Evolutionary conservation across 2,113 vertebrate species (phyloP), one percentile per base, ranked within the genome.

Genomic region (Marmota monax): DNA sequence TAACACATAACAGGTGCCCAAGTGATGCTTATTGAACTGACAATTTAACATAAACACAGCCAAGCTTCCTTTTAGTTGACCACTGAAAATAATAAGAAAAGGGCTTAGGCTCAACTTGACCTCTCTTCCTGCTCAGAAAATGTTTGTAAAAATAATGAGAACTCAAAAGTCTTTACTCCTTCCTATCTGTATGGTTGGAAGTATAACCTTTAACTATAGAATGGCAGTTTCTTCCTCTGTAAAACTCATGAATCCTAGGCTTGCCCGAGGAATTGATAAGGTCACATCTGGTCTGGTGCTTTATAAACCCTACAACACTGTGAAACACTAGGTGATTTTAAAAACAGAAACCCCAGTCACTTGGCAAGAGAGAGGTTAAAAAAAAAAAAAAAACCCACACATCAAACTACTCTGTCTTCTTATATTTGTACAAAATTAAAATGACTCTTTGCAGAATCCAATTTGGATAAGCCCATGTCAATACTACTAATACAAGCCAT

Each of bases 401-500:
- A 37, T 82, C 94, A 94, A 84, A 97, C 87, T 90, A 94, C 72
- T 95, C 61, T 92, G 87, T 90, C 96, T 92, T 96, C 86, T 94
- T 94, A 93, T 77, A 74, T 96, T 96, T 96, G 89, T 88, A 88
- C 80, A 93, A 97, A 98, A 97, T 97, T 96, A 92, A 97, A 97
- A 96, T 88, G 95, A 95, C 90, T 97, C 92, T 96, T 93, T 92
- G 84, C 80, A 96, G 89, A 96, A 98, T 98, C 93, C 93, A 97
- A 97, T 97, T 95, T 98, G 97, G 97, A 97, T 97, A 97, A 98
- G 96, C 84, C 96, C 95, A 88, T 97, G 97, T 98, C 98, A 97
- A 98, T 98, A 98, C 80, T 84, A 80, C 96, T 97, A 94, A 97
- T 96, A 97, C 96, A 93, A 96, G 96, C 92, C 93, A 95, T 97